These are phyloP conservation scores for Timema podura DNA, from an alignment of 2,888 invertebrate genomes.

Conservation along the genomic window DNA sequence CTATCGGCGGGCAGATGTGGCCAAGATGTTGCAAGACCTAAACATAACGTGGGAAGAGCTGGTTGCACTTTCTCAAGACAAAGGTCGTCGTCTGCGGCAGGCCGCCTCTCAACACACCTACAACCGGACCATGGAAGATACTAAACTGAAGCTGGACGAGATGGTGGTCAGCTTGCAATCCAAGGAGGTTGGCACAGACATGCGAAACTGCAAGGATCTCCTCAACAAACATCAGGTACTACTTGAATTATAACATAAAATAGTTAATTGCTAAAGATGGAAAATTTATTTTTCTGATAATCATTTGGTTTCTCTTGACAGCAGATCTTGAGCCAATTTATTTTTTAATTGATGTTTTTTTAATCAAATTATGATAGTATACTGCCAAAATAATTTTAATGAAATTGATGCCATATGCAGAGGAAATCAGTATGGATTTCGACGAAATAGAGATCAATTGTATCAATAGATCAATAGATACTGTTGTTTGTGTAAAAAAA, in stretches of 20 bases:
- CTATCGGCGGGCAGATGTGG: conserved; percentile 66
- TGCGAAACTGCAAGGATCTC: conserved; percentile 86
- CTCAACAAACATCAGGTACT: conserved; percentile 79
- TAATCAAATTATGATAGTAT: not conserved
- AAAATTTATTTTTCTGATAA: not conserved
- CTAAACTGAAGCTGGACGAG: conserved; percentile 79
- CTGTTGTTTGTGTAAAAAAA: no score
- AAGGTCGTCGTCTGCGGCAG: conserved; percentile 76
- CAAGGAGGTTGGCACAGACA: conserved; percentile 80
- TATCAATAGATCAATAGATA: not conserved
- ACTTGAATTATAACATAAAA: not conserved
- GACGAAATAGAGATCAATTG: not conserved
- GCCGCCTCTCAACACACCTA: conserved; percentile 76
- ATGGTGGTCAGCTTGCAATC: conserved; percentile 74
- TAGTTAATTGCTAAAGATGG: conserved; percentile 16
- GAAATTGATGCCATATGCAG: no score
- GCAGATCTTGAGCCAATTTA: not conserved
- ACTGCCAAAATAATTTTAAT: not conserved
- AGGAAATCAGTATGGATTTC: no score
- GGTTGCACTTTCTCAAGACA: conserved; percentile 61
- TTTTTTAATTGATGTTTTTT: not conserved
- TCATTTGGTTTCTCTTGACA: not conserved
- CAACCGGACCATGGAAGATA: conserved; percentile 81
- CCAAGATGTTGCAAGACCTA: conserved; percentile 60
- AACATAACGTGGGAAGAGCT: conserved; percentile 76